These are phyloP conservation scores for Mus spretus DNA, from an alignment of 2,797 vertebrate genomes.

Conservation along the genomic window DNA sequence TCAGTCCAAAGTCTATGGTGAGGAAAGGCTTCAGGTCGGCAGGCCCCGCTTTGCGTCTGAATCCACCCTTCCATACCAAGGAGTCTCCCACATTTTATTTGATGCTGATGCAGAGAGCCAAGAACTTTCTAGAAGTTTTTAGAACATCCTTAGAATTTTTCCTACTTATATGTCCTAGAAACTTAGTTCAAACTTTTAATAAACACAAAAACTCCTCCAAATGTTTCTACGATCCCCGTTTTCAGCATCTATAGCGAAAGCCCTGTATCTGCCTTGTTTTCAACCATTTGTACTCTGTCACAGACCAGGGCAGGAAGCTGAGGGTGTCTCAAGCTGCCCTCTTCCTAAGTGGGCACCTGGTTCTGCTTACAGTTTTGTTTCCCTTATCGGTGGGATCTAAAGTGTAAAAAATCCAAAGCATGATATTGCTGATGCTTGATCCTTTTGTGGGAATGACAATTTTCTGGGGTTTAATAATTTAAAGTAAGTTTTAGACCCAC, in stretches of 20 bases:
- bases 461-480: conserved; percentile 16
- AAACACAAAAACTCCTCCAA: conserved; percentile 3
- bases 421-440: not conserved
- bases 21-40: not conserved
- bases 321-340: not conserved
- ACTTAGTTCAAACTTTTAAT: conserved; percentile 37
- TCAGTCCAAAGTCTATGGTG: not conserved
- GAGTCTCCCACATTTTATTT: not conserved
- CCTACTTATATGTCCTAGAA: not conserved
- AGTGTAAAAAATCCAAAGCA: conserved; percentile 29
- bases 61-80: not conserved
- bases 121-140: conserved; percentile 3
- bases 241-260: conserved; percentile 39
- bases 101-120: not conserved
- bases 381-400: not conserved
- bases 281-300: not conserved
- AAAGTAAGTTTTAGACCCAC: conserved; percentile 17
- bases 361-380: not conserved
- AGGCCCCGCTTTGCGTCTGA: not conserved
- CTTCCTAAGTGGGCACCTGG: not conserved
- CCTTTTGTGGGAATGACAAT: conserved; percentile 25
- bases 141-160: conserved; percentile 12
- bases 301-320: not conserved
- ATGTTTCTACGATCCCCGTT: not conserved
- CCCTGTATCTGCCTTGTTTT: not conserved